Conservation (phyloP, 2,113 vertebrate genomes). For the Callorhinus ursinus region DNA sequence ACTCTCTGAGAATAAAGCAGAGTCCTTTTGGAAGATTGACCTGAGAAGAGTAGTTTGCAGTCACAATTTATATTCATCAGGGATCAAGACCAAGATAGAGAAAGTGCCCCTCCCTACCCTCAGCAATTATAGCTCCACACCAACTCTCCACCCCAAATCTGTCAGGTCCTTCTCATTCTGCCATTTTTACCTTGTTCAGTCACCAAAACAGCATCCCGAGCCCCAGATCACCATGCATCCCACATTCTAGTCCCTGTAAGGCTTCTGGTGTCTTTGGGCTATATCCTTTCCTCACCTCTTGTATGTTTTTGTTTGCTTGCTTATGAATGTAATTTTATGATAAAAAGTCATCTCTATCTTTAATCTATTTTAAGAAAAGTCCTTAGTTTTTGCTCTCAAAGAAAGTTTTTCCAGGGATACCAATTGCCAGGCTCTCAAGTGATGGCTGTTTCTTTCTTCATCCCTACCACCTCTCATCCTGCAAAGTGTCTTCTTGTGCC, state of each 20-base stretch:
- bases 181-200: neutral
- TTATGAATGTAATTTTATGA: neutral
- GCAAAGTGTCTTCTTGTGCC: no score
- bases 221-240: neutral
- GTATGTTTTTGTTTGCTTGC: neutral
- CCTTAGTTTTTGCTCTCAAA: neutral
- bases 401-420: neutral
- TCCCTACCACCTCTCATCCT: neutral
- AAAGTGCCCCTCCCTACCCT: neutral
- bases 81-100: no score
- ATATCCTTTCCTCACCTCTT: neutral
- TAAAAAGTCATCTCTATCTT: neutral
- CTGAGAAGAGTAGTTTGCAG: neutral
- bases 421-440: neutral
- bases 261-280: rapidly evolving
- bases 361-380: neutral
- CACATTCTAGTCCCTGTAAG: neutral
- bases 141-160: neutral
- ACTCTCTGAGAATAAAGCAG: neutral
- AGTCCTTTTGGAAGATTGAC: neutral
- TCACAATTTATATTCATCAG: neutral
- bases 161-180: neutral
- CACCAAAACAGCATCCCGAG: neutral
- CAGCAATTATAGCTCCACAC: neutral
- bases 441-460: no score